A percentile compares a stretch with the other conserved stretches of the same genome.
phyloP scores from a whole-genome alignment of 2,888 invertebrate species.

The Portevinia maculata region DNA sequence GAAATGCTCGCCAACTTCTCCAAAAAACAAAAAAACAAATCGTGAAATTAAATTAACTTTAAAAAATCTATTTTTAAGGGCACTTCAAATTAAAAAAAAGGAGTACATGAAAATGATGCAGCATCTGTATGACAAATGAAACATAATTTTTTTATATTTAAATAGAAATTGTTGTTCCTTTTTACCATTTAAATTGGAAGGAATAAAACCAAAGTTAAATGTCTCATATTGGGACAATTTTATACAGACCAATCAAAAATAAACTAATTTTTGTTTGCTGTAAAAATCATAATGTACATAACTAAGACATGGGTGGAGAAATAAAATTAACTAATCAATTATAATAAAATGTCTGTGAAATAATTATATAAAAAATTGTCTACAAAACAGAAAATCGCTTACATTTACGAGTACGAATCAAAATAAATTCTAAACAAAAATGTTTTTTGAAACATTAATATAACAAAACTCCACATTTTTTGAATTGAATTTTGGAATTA shows the following conservation, averaged over 20 bases:
- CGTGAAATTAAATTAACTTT: slow-evolving; percentile 26
- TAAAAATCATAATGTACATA: slow-evolving; percentile 56
- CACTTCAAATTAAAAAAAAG: slow-evolving; percentile 40
- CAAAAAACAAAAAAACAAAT: slow-evolving; percentile 30
- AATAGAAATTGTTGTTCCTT: slow-evolving; percentile 38
- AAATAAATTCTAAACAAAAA: slow-evolving; percentile 57
- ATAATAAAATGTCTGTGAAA: slow-evolving; percentile 60
- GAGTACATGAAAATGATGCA: slow-evolving; percentile 45
- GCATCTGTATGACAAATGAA: slow-evolving; percentile 60
- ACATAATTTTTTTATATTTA: slow-evolving; percentile 7
- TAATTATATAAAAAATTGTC: slow-evolving; percentile 66
- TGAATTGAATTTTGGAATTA: slow-evolving; percentile 76
- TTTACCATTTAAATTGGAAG: neutral
- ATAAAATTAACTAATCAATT: slow-evolving; percentile 74
- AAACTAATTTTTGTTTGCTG: slow-evolving; percentile 43
- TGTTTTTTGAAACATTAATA: slow-evolving; percentile 39
- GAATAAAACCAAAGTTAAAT: neutral
- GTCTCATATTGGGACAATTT: neutral
- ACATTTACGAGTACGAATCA: slow-evolving; percentile 40
- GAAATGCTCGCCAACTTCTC: slow-evolving; percentile 56
- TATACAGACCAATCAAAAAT: slow-evolving; percentile 72
- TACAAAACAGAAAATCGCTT: slow-evolving; percentile 50
- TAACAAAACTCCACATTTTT: slow-evolving; percentile 45
- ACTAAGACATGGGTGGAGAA: slow-evolving; percentile 76
- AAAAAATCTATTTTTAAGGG: neutral